A percentile compares a stretch with the other conserved stretches of the same genome.
phyloP scores from a whole-genome alignment of 2,113 vertebrate species.

The Otolemur garnettii region DNA sequence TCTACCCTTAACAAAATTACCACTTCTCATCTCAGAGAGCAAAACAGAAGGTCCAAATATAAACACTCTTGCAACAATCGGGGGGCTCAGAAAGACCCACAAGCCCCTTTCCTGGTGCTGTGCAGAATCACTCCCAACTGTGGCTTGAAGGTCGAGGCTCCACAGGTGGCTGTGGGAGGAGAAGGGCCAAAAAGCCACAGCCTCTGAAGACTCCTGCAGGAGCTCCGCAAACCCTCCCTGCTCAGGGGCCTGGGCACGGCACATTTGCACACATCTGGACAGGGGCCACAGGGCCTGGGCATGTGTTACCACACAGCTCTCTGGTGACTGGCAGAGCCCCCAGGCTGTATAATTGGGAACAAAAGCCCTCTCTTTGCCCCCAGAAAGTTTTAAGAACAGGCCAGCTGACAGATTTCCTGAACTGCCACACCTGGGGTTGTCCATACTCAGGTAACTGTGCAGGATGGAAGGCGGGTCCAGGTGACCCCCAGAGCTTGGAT shows the following conservation, averaged over 20 bases:
- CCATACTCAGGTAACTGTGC: accelerated
- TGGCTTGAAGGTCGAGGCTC: background rate
- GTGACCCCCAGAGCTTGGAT: accelerated
- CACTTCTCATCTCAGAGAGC: background rate
- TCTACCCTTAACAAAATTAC: background rate
- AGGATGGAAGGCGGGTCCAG: background rate
- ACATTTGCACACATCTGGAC: too few species aligned
- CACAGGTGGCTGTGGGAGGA: accelerated
- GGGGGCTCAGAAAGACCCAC: background rate
- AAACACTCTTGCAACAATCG: background rate
- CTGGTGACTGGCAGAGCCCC: background rate
- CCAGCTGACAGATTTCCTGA: background rate
- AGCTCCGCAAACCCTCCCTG: accelerated
- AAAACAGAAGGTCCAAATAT: background rate
- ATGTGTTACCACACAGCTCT: too few species aligned
- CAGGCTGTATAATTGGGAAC: background rate
- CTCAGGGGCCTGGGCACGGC: too few species aligned
- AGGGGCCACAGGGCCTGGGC: too few species aligned
- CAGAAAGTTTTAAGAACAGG: accelerated
- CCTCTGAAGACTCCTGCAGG: background rate
- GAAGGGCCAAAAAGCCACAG: background rate
- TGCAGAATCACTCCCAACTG: background rate
- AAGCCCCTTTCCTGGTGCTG: background rate
- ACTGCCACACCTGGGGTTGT: accelerated
- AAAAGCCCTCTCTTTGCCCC: accelerated